Base-by-base conservation (phyloP, 2,888 invertebrate species). In the Dysmachus trigonus region DNA sequence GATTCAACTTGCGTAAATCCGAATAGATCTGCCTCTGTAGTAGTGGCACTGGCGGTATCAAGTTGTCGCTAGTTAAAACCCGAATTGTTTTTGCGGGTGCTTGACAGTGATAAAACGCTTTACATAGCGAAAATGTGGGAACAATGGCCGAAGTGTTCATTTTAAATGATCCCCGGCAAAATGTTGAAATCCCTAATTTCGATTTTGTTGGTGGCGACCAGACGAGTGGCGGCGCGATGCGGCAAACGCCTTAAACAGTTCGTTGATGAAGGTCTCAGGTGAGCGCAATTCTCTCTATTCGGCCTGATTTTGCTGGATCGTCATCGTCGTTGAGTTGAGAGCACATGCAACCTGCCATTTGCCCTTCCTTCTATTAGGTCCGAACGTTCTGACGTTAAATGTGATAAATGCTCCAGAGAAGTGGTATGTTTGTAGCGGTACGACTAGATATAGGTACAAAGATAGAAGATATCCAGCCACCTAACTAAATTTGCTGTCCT, bases 371-470 rank as follows among this genome's bases (percentile, higher is more conserved):
- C 62, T 62, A 53, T 62, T 62, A 33, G 81, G 27, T 47, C 22
- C 51, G 53, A 82, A 62, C 47, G 79, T 47, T 30, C 47, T 62
- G 81, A 53, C 62, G 33, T 35, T 82, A 62, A 82, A 82, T 62
- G 81, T 82, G 81, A 82, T 82, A 82, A 82, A 82, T 82, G 53
- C 31, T 31, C 35, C 62, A n/a, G 27, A 33, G 53, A 31, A 82
- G 33, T 7, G 81, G 31, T 82, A 82, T 31, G 31, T 22, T 15
- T 6, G 53, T 10, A 18, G 10, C 6, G 35, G 30, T 47, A 47
- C n/a, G 47, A 47, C 27, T 73, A 30, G 13, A 30, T 31, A 31
- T 5, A 41, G 35, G 1, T 76, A 22, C 3, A 13, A 41, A 41
- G 5, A 38, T 38, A 18, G 35, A 41, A 41, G 38, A 13, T 1